These are phyloP conservation scores for Neoitamus cyanurus DNA, from an alignment of 2,888 invertebrate genomes.

Conservation along the genomic window DNA sequence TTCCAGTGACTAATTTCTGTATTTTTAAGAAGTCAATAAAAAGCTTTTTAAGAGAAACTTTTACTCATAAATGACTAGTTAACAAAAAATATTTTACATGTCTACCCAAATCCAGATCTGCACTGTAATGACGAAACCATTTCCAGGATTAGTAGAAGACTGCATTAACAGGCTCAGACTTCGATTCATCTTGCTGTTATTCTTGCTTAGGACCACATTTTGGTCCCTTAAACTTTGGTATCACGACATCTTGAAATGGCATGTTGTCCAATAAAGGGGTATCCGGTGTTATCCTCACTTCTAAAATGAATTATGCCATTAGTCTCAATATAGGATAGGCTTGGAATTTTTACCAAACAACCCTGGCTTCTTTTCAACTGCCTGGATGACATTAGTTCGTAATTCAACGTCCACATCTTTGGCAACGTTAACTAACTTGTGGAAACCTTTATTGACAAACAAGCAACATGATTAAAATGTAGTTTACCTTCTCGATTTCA, in stretches of 20 bases:
- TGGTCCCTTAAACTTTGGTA: slow-evolving; percentile 59
- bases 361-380: slow-evolving; percentile 74
- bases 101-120: too few species aligned
- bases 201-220: slow-evolving; percentile 45
- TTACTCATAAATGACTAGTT: neutral
- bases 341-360: slow-evolving; percentile 70
- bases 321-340: neutral
- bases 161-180: neutral
- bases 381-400: slow-evolving; percentile 79
- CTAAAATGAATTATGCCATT: slow-evolving; percentile 66
- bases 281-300: slow-evolving; percentile 72
- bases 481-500: slow-evolving; percentile 73
- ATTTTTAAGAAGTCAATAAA: neutral
- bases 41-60: neutral
- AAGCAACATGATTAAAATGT: neutral
- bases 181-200: neutral
- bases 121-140: too few species aligned
- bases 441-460: neutral
- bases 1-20: slow-evolving; percentile 42
- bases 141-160: too few species aligned
- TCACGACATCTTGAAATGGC: slow-evolving; percentile 69
- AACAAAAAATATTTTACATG: too few species aligned
- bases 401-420: slow-evolving; percentile 78
- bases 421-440: slow-evolving; percentile 75
- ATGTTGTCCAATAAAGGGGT: slow-evolving; percentile 74